A percentile compares a stretch with the other conserved stretches of the same genome.
These are phyloP conservation scores for Bombus turneri DNA, from an alignment of 1,140 invertebrate species.

Conservation along the genomic window DNA sequence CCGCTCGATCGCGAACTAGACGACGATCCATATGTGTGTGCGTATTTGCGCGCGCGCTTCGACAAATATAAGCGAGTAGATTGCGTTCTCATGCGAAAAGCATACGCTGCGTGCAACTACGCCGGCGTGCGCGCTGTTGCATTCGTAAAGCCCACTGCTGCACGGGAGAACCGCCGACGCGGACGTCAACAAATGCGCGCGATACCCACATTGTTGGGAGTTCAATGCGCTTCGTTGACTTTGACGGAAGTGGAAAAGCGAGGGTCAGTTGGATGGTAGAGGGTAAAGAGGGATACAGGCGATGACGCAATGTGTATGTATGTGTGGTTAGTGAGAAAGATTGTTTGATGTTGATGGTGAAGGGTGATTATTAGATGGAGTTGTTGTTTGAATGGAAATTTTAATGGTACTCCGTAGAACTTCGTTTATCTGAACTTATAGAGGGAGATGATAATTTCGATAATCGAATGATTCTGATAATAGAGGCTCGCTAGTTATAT, in stretches of 20 bases:
- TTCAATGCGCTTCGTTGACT: constrained; percentile 68
- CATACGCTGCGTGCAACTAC: constrained; percentile 46
- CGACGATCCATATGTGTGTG: neutral
- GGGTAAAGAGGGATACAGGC: neutral
- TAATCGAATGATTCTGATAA: neutral
- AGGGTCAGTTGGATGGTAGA: neutral
- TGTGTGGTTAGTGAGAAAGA: neutral
- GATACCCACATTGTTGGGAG: constrained; percentile 65
- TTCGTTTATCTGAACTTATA: neutral
- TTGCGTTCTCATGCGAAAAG: constrained; percentile 68
- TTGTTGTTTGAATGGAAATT: neutral
- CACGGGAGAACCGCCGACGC: constrained; percentile 50
- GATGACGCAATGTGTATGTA: constrained; percentile 15
- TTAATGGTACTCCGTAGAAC: neutral
- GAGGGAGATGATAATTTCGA: neutral
- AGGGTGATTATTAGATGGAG: neutral
- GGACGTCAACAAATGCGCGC: constrained; percentile 60
- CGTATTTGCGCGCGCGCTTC: neutral
- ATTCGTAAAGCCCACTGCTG: constrained; percentile 57
- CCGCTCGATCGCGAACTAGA: neutral
- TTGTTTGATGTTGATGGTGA: neutral
- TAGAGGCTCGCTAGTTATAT: neutral
- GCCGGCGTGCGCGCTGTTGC: constrained; percentile 38
- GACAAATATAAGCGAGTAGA: constrained; percentile 57
- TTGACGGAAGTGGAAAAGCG: constrained; percentile 55